A percentile compares a stretch with the other conserved stretches of the same genome.
phyloP scores from a whole-genome alignment of 2,888 invertebrate species.

The Syrphus vitripennis region DNA sequence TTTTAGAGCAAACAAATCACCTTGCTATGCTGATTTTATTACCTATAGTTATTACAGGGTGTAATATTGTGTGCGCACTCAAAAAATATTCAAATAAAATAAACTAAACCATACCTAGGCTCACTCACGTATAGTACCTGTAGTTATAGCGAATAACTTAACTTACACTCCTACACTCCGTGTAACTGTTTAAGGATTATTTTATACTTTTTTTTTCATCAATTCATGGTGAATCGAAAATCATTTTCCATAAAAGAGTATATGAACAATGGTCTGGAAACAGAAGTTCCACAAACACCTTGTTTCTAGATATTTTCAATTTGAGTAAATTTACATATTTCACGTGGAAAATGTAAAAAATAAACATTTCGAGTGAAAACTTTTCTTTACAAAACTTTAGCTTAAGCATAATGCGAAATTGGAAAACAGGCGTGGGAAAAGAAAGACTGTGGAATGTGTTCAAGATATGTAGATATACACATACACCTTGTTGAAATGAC shows the following conservation, averaged over 20 bases:
- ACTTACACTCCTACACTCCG: background rate
- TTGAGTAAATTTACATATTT: background rate
- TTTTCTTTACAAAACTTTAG: too few relatives aligned
- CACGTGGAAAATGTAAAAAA: too few relatives aligned
- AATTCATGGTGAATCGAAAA: background rate
- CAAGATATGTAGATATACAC: too few relatives aligned
- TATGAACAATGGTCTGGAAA: background rate
- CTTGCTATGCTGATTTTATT: slow-evolving; percentile 68
- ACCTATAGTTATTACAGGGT: slow-evolving; percentile 55
- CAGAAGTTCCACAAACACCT: background rate
- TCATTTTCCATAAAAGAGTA: background rate
- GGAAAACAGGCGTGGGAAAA: background rate
- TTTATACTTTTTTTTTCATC: background rate
- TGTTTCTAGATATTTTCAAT: background rate
- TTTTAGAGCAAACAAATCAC: slow-evolving; percentile 61
- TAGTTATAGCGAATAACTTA: background rate
- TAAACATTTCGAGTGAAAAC: too few relatives aligned
- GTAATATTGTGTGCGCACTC: slow-evolving; percentile 36
- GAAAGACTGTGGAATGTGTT: background rate
- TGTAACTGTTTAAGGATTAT: background rate
- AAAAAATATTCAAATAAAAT: slow-evolving; percentile 30
- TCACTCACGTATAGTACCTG: background rate
- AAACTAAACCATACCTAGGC: background rate
- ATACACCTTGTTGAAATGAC: too few relatives aligned
- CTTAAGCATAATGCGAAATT: too few relatives aligned